phyloP scores from a whole-genome alignment of 2,797 vertebrate species.

The Acomys russatus region DNA sequence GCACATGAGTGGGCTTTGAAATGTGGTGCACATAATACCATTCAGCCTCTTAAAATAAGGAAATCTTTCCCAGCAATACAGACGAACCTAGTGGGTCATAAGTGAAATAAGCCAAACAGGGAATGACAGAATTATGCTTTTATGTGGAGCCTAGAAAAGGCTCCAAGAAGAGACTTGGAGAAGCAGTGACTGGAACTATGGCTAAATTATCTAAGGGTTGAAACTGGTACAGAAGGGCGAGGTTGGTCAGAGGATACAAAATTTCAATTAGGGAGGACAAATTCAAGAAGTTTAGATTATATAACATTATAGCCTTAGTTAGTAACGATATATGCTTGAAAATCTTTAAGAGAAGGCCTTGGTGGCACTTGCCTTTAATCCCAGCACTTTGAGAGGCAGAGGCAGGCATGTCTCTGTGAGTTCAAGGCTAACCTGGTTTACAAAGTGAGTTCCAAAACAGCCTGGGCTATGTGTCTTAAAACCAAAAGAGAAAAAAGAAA shows the following conservation, averaged over 20 bases:
- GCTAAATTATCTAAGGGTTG: not conserved
- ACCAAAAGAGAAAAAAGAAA: not conserved
- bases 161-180: not conserved
- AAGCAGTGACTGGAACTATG: not conserved
- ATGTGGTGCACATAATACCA: not conserved
- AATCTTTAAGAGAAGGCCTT: not conserved
- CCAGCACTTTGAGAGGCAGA: not conserved
- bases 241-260: not conserved
- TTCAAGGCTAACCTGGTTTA: not conserved
- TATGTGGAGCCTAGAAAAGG: not conserved
- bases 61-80: not conserved
- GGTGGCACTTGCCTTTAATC: not conserved
- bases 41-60: not conserved
- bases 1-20: not conserved
- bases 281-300: not conserved
- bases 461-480: not conserved
- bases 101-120: not conserved
- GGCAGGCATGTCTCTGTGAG: not conserved
- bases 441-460: not conserved
- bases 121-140: not conserved
- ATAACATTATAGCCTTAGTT: not conserved
- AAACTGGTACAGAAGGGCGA: not conserved
- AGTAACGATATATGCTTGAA: conserved; percentile 1
- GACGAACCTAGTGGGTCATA: not conserved
- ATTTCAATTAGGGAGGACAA: not conserved